Evolutionary conservation across 2,888 invertebrate species (phyloP).

Genomic region (Myathropa florea): DNA sequence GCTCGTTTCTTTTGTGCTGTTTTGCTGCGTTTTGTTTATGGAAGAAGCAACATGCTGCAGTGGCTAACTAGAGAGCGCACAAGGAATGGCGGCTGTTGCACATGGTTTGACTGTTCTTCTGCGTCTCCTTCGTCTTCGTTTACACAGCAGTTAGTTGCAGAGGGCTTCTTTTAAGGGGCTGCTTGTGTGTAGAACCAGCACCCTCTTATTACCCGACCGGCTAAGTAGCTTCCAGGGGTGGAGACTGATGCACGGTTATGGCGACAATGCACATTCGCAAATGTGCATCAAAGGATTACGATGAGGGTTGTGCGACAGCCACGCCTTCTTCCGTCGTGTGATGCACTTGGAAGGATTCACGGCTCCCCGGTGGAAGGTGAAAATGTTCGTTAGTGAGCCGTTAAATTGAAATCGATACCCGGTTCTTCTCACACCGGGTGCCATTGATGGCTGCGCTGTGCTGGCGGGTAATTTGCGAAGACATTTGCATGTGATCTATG

Average conservation of each 20-base stretch:
- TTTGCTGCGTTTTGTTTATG: conserved; percentile 49
- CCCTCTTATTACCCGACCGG: conserved; percentile 24
- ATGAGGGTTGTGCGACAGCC: conserved; percentile 44
- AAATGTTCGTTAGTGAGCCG: conserved; percentile 65
- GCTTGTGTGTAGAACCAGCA: conserved; percentile 17
- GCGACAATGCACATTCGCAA: conserved; percentile 33
- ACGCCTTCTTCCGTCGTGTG: conserved; percentile 63
- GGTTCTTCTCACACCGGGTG: conserved; percentile 33
- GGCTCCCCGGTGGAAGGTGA: conserved; percentile 37
- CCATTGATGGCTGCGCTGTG: conserved; percentile 25
- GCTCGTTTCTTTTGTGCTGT: neutral
- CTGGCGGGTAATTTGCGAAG: conserved; percentile 48
- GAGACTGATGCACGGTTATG: conserved; percentile 42
- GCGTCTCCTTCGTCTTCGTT: conserved; percentile 1
- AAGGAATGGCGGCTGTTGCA: conserved; percentile 53
- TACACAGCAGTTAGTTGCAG: neutral
- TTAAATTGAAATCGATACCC: conserved; percentile 67
- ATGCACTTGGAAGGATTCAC: conserved; percentile 54
- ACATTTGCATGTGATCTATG: conserved; percentile 42
- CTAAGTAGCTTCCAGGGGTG: conserved; percentile 32
- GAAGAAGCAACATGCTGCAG: conserved; percentile 53
- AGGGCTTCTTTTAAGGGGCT: neutral
- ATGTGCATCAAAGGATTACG: conserved; percentile 45
- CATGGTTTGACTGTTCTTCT: conserved; percentile 6
- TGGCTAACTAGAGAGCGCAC: neutral